Conservation (phyloP, 2,888 invertebrate species). For the Steinernema scapterisci region DNA sequence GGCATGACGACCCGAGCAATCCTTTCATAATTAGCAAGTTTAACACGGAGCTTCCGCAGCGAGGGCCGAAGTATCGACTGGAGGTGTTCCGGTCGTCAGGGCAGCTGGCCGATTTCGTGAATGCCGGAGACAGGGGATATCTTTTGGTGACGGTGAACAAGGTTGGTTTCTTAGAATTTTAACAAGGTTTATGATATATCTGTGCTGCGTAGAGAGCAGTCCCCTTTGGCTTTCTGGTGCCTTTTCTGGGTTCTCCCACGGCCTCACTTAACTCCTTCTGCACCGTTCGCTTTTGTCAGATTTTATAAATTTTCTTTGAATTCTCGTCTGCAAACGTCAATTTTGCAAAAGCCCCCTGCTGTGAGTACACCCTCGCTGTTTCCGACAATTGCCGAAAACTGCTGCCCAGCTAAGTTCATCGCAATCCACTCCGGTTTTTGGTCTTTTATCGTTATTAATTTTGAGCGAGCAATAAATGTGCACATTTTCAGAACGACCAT, state of each 20-base stretch:
- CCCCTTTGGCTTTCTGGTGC: no score
- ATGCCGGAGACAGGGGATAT: slow-evolving; percentile 41
- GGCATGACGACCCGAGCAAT: slow-evolving; percentile 27
- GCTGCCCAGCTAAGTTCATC: not conserved
- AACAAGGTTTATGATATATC: no score
- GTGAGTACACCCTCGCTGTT: not conserved
- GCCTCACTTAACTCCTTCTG: no score
- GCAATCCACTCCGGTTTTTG: not conserved
- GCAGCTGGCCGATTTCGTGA: slow-evolving; percentile 38
- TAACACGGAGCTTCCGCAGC: not conserved
- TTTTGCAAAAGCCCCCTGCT: slow-evolving; percentile 12
- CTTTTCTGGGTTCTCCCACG: no score
- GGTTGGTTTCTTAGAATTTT: not conserved
- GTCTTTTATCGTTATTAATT: not conserved
- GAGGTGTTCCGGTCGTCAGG: slow-evolving; percentile 43
- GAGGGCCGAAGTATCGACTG: slow-evolving; percentile 37
- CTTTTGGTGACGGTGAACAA: slow-evolving; percentile 36
- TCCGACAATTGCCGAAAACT: not conserved
- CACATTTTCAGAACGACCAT: not conserved
- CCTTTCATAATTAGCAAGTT: slow-evolving; percentile 24
- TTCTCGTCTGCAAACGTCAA: not conserved
- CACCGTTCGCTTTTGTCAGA: no score
- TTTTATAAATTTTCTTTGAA: not conserved
- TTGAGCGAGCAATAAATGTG: no score
- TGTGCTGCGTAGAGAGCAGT: no score